Conservation (phyloP, 2,888 invertebrate genomes). For the Habrosyne pyritoides region DNA sequence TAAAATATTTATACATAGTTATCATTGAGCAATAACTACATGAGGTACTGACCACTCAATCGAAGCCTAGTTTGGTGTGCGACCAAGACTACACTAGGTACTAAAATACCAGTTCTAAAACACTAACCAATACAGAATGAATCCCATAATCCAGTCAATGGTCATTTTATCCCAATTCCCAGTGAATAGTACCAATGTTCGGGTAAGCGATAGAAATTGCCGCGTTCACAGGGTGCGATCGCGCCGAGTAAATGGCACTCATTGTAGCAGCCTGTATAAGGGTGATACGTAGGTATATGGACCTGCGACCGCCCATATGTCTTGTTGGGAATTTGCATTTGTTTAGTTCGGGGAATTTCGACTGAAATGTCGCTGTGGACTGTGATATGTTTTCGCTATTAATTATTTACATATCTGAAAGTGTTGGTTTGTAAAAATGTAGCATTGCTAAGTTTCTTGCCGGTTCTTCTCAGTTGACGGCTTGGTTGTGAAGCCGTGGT, state of each 20-base stretch:
- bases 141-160: background rate
- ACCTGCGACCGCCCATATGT: slow-evolving; percentile 22
- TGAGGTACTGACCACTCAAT: too few species aligned
- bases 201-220: slow-evolving; percentile 45
- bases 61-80: too few species aligned
- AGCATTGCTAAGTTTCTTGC: too few species aligned
- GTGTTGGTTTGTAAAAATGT: too few species aligned
- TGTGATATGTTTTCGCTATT: too few species aligned
- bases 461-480: too few species aligned
- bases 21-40: too few species aligned
- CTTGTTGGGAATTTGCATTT: slow-evolving; percentile 20
- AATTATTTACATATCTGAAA: too few species aligned
- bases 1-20: too few species aligned
- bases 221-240: slow-evolving; percentile 24
- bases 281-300: slow-evolving; percentile 8
- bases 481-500: too few species aligned
- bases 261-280: slow-evolving; percentile 29
- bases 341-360: slow-evolving; percentile 11
- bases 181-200: slow-evolving; percentile 30
- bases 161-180: slow-evolving; percentile 14
- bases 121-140: background rate
- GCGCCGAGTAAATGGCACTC: slow-evolving; percentile 35
- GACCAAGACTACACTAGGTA: background rate
- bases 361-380: slow-evolving; percentile 9
- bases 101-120: too few species aligned